Conservation (phyloP, 1,140 invertebrate species). For the Drosophila takahashii region DNA sequence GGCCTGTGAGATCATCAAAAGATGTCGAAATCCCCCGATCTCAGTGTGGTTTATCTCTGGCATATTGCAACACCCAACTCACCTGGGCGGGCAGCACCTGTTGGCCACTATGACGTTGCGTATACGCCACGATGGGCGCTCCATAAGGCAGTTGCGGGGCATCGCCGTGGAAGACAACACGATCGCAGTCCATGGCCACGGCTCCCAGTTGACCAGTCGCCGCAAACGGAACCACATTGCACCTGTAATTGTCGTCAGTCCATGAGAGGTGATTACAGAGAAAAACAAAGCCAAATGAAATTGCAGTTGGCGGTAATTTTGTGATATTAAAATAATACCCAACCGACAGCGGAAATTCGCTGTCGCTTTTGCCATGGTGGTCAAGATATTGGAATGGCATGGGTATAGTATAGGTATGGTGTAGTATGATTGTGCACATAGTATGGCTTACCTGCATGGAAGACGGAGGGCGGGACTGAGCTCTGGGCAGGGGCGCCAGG, state of each 20-base stretch:
- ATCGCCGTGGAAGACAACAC: slow-evolving; percentile 91
- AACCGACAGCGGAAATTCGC: slow-evolving; percentile 40
- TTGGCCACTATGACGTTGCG: slow-evolving; percentile 91
- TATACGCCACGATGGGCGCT: slow-evolving; percentile 90
- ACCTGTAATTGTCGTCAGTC: slow-evolving; percentile 76
- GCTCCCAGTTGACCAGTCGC: slow-evolving; percentile 81
- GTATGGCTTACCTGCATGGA: slow-evolving; percentile 80
- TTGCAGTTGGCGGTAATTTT: slow-evolving; percentile 57
- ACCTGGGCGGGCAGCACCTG: slow-evolving; percentile 92
- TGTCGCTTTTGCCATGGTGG: slow-evolving; percentile 19
- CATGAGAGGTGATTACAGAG: slow-evolving; percentile 46
- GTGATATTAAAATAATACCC: slow-evolving; percentile 70
- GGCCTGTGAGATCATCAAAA: slow-evolving; percentile 4
- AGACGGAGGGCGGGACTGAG: slow-evolving; percentile 80
- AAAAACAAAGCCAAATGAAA: slow-evolving; percentile 55
- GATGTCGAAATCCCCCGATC: background rate
- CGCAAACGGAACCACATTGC: slow-evolving; percentile 84
- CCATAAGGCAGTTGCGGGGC: slow-evolving; percentile 90
- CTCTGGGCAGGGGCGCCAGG: slow-evolving; percentile 84
- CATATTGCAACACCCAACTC: slow-evolving; percentile 65
- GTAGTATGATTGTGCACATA: background rate
- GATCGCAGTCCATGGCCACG: slow-evolving; percentile 91
- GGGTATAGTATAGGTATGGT: background rate
- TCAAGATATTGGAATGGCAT: background rate
- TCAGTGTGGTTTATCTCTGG: background rate